Percentiles rank a stretch among this genome's conserved stretches.
These are phyloP conservation scores for Microcaecilia unicolor DNA, from an alignment of 2,797 vertebrate genomes.

Conservation along the genomic window DNA sequence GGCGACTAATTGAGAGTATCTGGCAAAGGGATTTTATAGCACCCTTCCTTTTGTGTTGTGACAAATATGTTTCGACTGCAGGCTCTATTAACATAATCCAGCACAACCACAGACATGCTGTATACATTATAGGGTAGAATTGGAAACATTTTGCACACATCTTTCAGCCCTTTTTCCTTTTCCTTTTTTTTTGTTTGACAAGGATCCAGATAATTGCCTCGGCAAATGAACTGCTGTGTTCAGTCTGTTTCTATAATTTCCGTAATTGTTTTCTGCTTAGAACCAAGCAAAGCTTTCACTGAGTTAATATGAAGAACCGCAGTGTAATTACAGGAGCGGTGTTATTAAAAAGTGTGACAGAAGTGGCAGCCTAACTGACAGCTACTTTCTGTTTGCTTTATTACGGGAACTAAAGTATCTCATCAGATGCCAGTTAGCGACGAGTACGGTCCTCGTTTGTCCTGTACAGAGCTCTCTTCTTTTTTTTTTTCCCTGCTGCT, in stretches of 20 bases:
- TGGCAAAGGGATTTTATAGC: slow-evolving; percentile 66
- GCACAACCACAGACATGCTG: slow-evolving; percentile 67
- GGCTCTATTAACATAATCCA: slow-evolving; percentile 68
- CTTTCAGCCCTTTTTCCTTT: slow-evolving; percentile 43
- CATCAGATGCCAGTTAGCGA: slow-evolving; percentile 51
- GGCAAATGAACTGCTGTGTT: slow-evolving; percentile 59
- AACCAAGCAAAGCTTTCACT: slow-evolving; percentile 58
- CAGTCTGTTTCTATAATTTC: slow-evolving; percentile 68
- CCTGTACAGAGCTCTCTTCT: not conserved
- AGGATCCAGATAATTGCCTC: slow-evolving; percentile 62
- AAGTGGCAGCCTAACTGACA: slow-evolving; percentile 67
- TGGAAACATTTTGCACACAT: slow-evolving; percentile 59
- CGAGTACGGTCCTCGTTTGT: slow-evolving; percentile 1
- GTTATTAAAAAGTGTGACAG: slow-evolving; percentile 78
- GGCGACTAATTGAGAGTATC: slow-evolving; percentile 70
- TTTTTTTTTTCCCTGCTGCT: not conserved
- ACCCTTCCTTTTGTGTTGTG: slow-evolving; percentile 72
- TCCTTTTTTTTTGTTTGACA: slow-evolving; percentile 41
- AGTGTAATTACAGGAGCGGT: slow-evolving; percentile 68
- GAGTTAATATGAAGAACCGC: slow-evolving; percentile 71
- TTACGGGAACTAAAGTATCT: slow-evolving; percentile 70
- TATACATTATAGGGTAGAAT: slow-evolving; percentile 63
- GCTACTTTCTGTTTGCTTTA: slow-evolving; percentile 67
- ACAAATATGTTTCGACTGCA: slow-evolving; percentile 73
- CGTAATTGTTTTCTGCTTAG: slow-evolving; percentile 70